Evolutionary conservation across 2,113 vertebrate species (phyloP), one percentile per base, ranked within the genome.

Genomic region (Callaeas wilsoni): DNA sequence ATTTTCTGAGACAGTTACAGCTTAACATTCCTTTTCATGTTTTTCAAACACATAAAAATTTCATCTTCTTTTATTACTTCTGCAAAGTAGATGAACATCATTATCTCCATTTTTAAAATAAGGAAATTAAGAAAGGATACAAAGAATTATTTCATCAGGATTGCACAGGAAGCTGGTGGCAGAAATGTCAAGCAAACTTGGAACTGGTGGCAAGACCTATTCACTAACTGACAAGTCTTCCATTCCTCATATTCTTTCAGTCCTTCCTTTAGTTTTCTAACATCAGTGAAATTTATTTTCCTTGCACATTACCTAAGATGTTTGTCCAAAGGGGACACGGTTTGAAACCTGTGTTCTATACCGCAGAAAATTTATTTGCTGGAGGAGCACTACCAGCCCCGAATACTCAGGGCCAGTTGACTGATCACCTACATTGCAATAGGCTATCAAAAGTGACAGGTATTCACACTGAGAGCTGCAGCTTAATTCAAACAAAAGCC

Each of bases 391-490:
- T 4, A 13, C 56, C 68, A 91, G 79, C 84, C 44, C 41, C 42
- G 69, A 65, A 82, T 49, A 71, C 46, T 73, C 60, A n/a, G 0
- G 6, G 56, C 64, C 57, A 79, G 73, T 0, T 83, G 73, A 89
- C 84, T 69, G 82, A 94, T 73, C 76, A 79, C 47, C 55, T 50
- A 5, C 75, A 42, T 13, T 57, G 52, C 39, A 75, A 63, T 1
- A 80, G 52, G 46, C 74, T 65, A 87, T 79, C 84, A 81, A 76
- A 95, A 95, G 73, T 87, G 77, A 92, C 93, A 97, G 75, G 53
- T 74, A 86, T 74, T 84, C 90, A 82, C 70, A 59, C 33, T 4
- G 85, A 93, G 93, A 91, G 49, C 50, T 63, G 84, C 57, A 71
- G 68, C 57, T 84, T 27, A 46, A 49, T 65, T 65, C 49, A 62